phyloP scores from a whole-genome alignment of 2,888 invertebrate species.

The Empis livida region DNA sequence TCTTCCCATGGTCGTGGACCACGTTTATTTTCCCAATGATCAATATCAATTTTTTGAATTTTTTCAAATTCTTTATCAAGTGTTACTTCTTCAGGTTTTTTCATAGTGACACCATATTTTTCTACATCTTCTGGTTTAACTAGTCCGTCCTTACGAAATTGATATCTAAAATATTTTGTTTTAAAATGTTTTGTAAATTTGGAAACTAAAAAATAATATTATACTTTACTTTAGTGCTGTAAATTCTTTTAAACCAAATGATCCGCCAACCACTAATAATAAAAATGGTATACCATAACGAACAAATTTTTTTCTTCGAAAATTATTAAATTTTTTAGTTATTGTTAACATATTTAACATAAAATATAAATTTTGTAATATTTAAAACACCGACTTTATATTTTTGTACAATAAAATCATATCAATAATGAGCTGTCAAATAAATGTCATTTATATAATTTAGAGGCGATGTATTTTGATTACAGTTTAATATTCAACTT shows the following conservation, averaged over 20 bases:
- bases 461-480: too few relatives aligned
- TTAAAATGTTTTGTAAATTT: background rate
- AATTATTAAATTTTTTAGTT: background rate
- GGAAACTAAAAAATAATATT: background rate
- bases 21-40: constrained; percentile 74
- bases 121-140: constrained; percentile 51
- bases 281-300: constrained; percentile 62
- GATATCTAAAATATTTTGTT: constrained; percentile 35
- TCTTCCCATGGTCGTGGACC: constrained; percentile 81
- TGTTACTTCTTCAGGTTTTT: constrained; percentile 52
- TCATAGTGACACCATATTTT: constrained; percentile 52
- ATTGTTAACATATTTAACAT: background rate
- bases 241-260: constrained; percentile 63
- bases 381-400: too few relatives aligned
- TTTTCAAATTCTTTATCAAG: constrained; percentile 63
- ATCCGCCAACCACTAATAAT: constrained; percentile 59
- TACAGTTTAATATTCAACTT: too few relatives aligned
- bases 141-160: constrained; percentile 45
- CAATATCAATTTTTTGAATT: constrained; percentile 57
- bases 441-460: too few relatives aligned
- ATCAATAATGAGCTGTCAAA: too few relatives aligned
- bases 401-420: too few relatives aligned
- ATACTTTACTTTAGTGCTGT: constrained; percentile 49
- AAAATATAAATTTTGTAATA: too few relatives aligned
- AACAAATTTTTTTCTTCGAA: constrained; percentile 27